phyloP scores from a whole-genome alignment of 1,140 invertebrate species.

The Aphelenchoides besseyi region DNA sequence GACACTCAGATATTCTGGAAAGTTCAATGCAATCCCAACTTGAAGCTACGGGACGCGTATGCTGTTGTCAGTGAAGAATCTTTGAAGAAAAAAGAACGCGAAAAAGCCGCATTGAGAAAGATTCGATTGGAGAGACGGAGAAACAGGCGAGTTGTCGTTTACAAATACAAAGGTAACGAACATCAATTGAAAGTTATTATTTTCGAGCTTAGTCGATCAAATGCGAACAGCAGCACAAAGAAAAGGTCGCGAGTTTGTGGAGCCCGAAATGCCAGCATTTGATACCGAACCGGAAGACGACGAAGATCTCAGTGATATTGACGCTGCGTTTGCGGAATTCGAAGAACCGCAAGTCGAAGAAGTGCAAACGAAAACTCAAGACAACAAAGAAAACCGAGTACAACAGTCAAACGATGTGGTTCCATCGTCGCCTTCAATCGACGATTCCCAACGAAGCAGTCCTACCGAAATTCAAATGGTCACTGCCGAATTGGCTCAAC shows the following conservation, averaged over 20 bases:
- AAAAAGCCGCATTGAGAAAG: conserved; percentile 6
- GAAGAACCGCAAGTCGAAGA: background rate
- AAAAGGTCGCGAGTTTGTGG: background rate
- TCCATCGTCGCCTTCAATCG: background rate
- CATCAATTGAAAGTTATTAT: too few species aligned
- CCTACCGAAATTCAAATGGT: too few species aligned
- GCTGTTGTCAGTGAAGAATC: background rate
- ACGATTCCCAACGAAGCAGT: background rate
- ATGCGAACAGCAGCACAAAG: background rate
- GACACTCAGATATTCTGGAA: conserved; percentile 4
- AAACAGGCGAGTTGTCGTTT: background rate
- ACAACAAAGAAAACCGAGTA: conserved; percentile 10
- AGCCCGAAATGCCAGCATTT: conserved; percentile 7
- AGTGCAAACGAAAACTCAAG: background rate
- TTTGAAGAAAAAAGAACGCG: background rate
- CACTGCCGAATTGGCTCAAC: too few species aligned
- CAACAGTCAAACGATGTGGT: background rate
- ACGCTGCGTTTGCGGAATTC: background rate
- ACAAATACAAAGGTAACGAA: too few species aligned
- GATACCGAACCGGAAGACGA: conserved; percentile 1
- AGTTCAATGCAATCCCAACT: background rate
- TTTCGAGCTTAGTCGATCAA: too few species aligned
- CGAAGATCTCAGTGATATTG: conserved; percentile 20
- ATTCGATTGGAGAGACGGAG: background rate
- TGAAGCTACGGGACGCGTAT: conserved; percentile 7